Percentiles rank a stretch among this genome's conserved stretches.
Evolutionary conservation across 2,113 vertebrate species (phyloP).

Genomic region (Sciurus niger): DNA sequence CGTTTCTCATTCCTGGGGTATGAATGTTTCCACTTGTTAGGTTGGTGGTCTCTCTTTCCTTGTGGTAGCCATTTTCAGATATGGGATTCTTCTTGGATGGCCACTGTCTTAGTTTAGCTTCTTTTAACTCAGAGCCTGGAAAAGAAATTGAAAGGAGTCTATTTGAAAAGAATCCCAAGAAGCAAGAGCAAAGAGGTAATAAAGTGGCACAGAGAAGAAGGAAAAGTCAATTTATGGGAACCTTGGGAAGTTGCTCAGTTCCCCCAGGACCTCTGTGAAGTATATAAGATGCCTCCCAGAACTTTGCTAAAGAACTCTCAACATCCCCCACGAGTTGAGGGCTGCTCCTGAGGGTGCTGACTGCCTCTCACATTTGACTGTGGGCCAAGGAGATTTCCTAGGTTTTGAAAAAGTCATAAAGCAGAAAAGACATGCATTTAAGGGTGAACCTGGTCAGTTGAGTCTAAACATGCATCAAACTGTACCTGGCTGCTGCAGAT

Average conservation of each 20-base stretch:
- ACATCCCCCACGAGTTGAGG: background rate
- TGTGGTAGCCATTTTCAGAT: background rate
- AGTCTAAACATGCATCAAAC: background rate
- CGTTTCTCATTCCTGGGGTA: background rate
- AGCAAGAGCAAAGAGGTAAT: background rate
- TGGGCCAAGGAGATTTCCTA: background rate
- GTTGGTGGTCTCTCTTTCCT: background rate
- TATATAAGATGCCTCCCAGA: background rate
- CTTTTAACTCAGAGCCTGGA: background rate
- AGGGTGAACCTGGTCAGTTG: background rate
- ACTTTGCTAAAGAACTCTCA: background rate
- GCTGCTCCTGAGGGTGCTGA: background rate
- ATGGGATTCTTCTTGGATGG: background rate
- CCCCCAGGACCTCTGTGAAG: background rate
- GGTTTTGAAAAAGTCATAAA: slow-evolving; percentile 17
- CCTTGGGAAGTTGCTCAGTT: background rate
- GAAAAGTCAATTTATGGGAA: background rate
- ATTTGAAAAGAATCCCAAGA: slow-evolving; percentile 11
- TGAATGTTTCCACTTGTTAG: background rate
- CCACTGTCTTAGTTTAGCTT: background rate
- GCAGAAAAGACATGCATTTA: background rate
- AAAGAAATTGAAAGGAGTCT: background rate
- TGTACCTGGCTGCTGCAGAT: background rate
- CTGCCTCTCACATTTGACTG: background rate
- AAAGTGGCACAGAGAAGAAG: background rate